These are phyloP conservation scores for Oxycera nigricornis DNA, from an alignment of 2,888 invertebrate species.

Conservation along the genomic window DNA sequence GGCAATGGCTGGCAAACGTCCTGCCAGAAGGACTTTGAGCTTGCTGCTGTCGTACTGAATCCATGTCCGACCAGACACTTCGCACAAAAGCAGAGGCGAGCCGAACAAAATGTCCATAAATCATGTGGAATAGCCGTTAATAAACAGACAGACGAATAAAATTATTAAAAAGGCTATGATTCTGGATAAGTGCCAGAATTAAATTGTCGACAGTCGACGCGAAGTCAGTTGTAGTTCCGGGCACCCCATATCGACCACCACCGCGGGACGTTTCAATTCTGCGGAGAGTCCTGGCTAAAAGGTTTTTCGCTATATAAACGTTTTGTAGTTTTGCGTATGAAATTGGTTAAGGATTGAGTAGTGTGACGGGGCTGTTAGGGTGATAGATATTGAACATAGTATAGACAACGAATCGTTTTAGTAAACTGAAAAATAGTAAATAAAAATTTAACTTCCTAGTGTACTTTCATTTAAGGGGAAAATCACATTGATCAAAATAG, in stretches of 20 bases:
- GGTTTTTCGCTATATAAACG: not conserved
- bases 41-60: not conserved
- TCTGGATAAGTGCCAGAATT: constrained; percentile 30
- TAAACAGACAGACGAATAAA: constrained; percentile 37
- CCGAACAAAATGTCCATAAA: constrained; percentile 29
- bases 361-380: not conserved
- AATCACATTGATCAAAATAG: too few relatives aligned
- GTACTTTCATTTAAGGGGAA: too few relatives aligned
- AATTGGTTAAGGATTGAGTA: not conserved
- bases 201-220: not conserved
- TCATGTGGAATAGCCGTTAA: constrained; percentile 32
- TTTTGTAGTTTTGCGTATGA: not conserved
- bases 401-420: too few relatives aligned
- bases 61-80: not conserved
- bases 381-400: too few relatives aligned
- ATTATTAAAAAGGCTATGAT: constrained; percentile 38
- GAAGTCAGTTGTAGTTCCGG: not conserved
- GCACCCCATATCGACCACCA: not conserved
- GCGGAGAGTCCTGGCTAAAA: not conserved
- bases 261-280: not conserved
- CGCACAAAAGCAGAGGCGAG: not conserved
- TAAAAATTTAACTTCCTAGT: too few relatives aligned
- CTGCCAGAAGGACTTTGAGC: not conserved
- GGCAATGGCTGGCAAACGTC: constrained; percentile 8
- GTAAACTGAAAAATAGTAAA: too few relatives aligned